phyloP scores from a whole-genome alignment of 1,140 invertebrate genomes.

The Diorhabda carinulata region DNA sequence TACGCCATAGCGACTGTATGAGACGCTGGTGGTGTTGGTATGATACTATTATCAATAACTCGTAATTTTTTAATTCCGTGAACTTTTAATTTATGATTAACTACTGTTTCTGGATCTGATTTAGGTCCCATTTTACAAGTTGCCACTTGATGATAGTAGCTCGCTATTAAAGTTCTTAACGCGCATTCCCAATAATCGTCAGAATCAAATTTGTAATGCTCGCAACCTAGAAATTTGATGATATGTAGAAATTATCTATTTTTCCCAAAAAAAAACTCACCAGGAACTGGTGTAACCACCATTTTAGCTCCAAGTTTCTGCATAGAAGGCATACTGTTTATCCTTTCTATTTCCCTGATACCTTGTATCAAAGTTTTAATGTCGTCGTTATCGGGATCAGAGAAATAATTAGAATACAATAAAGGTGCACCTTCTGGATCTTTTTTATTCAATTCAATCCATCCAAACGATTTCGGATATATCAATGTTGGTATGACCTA shows the following conservation, averaged over 20 bases:
- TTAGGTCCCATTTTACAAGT: conserved; percentile 74
- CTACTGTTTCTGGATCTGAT: conserved; percentile 64
- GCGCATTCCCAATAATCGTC: conserved; percentile 72
- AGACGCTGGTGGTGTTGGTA: conserved; percentile 63
- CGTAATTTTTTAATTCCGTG: conserved; percentile 64
- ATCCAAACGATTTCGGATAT: conserved; percentile 65
- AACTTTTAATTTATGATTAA: conserved; percentile 66
- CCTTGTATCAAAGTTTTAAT: conserved; percentile 46
- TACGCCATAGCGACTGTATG: conserved; percentile 51
- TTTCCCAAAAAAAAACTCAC: conserved; percentile 10
- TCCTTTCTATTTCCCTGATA: conserved; percentile 43
- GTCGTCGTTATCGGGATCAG: conserved; percentile 50
- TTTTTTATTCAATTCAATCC: conserved; percentile 53
- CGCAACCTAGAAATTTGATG: conserved; percentile 50
- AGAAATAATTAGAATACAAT: conserved; percentile 64
- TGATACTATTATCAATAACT: conserved; percentile 72
- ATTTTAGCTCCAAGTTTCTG: conserved; percentile 47
- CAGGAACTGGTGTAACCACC: conserved; percentile 47
- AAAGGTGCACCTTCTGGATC: conserved; percentile 63
- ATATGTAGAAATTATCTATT: not conserved
- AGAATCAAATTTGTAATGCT: conserved; percentile 43
- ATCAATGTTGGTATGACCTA: conserved; percentile 58
- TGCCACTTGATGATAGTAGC: conserved; percentile 67
- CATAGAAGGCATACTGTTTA: conserved; percentile 43
- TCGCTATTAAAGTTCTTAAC: conserved; percentile 57